phyloP scores from a whole-genome alignment of 2,797 vertebrate species.

The Kryptolebias ocellatus region DNA sequence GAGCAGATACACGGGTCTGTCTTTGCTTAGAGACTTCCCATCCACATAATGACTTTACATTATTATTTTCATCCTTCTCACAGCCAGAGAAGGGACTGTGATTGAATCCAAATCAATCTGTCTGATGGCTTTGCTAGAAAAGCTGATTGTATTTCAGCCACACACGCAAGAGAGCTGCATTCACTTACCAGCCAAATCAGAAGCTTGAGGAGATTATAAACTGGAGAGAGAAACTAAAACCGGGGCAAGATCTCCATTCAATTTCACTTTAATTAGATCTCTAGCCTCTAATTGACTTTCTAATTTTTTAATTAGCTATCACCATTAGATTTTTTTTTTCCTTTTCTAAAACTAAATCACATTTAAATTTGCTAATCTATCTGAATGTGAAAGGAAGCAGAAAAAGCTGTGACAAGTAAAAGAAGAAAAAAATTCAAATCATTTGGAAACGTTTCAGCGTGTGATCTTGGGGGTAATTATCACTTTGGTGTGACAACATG shows the following conservation, averaged over 20 bases:
- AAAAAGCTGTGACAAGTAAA: constrained; percentile 44
- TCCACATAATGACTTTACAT: constrained; percentile 68
- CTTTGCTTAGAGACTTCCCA: constrained; percentile 70
- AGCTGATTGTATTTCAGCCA: constrained; percentile 64
- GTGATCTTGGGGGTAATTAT: constrained; percentile 69
- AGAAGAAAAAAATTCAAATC: constrained; percentile 40
- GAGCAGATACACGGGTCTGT: constrained; percentile 39
- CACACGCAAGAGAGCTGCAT: constrained; percentile 47
- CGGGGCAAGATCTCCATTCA: constrained; percentile 88
- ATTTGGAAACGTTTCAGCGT: constrained; percentile 74
- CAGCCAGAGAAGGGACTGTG: constrained; percentile 37
- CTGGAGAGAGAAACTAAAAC: constrained; percentile 76
- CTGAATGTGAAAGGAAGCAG: constrained; percentile 46
- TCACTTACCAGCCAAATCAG: constrained; percentile 61
- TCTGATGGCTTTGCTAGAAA: constrained; percentile 53
- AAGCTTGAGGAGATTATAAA: constrained; percentile 76
- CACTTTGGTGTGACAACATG: constrained; percentile 46
- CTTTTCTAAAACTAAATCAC: constrained; percentile 80
- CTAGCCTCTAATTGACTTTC: constrained; percentile 93
- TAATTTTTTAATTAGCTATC: constrained; percentile 99
- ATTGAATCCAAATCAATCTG: constrained; percentile 74
- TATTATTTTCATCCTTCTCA: constrained; percentile 70
- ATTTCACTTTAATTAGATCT: constrained; percentile 96
- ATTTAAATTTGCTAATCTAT: constrained; percentile 86
- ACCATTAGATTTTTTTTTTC: constrained; percentile 88